phyloP scores from a whole-genome alignment of 92 coral and sea anemone species.

The Epizoanthus stellaris region DNA sequence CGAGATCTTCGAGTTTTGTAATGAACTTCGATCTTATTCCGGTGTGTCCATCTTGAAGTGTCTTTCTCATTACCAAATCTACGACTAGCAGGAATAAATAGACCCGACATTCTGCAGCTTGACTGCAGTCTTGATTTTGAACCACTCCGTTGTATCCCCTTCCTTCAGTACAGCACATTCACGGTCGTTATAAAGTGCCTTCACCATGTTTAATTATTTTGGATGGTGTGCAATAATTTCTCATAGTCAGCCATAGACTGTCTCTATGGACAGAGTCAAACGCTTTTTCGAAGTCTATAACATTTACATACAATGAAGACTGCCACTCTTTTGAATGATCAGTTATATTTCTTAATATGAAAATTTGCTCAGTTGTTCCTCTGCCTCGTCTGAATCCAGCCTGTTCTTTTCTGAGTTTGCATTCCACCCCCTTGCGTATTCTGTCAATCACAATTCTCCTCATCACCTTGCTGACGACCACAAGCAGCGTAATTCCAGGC shows the following conservation, averaged over 20 bases:
- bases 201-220: not conserved
- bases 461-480: not conserved
- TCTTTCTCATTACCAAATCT: too few relatives aligned
- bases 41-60: not conserved
- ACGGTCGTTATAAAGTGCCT: not conserved
- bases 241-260: not conserved
- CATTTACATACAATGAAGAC: too few relatives aligned
- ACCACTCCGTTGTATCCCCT: too few relatives aligned
- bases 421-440: too few relatives aligned
- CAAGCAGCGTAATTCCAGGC: not conserved
- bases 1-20: not conserved
- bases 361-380: too few relatives aligned
- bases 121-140: not conserved
- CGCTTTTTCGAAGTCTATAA: not conserved
- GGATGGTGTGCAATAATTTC: not conserved
- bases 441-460: too few relatives aligned
- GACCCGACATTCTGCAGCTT: not conserved
- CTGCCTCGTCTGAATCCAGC: not conserved
- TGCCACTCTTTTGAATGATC: not conserved
- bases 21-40: not conserved
- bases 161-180: not conserved
- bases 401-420: too few relatives aligned
- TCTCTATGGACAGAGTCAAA: not conserved
- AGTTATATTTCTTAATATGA: not conserved
- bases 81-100: not conserved